Evolutionary conservation across 1,140 invertebrate genomes (phyloP).

Genomic region (Choristoneura fumiferana): DNA sequence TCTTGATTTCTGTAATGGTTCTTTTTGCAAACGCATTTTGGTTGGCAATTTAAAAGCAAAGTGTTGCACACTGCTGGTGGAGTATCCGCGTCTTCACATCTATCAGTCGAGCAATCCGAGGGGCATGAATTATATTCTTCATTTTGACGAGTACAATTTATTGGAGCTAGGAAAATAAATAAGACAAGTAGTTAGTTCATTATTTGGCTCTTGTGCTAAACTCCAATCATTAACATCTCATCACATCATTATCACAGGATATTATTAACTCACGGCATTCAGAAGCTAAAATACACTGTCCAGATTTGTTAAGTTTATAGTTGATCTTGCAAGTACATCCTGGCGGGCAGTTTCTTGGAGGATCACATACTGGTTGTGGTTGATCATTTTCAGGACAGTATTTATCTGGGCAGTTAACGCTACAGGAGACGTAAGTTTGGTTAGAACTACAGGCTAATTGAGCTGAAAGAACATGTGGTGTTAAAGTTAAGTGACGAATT

Average conservation of each 20-base stretch:
- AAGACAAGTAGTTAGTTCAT: too few relatives aligned
- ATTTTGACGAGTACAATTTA: conserved; percentile 1
- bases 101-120: background rate
- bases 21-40: background rate
- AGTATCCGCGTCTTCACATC: background rate
- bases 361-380: conserved; percentile 1
- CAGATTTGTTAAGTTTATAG: background rate
- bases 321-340: background rate
- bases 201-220: too few relatives aligned
- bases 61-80: background rate
- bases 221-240: too few relatives aligned
- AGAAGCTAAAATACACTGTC: conserved; percentile 4
- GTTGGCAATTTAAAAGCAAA: background rate
- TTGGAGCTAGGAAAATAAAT: background rate
- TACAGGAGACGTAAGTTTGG: background rate
- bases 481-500: background rate
- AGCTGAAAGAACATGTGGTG: conserved; percentile 6
- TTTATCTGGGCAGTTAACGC: background rate
- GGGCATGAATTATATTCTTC: background rate
- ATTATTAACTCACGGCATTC: background rate
- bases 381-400: background rate
- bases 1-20: background rate
- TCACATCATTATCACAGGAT: too few relatives aligned
- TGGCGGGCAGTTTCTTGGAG: background rate
- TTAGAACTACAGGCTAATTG: background rate